phyloP scores from a whole-genome alignment of 1,140 invertebrate genomes.

The Druon quercuslanigerum region DNA sequence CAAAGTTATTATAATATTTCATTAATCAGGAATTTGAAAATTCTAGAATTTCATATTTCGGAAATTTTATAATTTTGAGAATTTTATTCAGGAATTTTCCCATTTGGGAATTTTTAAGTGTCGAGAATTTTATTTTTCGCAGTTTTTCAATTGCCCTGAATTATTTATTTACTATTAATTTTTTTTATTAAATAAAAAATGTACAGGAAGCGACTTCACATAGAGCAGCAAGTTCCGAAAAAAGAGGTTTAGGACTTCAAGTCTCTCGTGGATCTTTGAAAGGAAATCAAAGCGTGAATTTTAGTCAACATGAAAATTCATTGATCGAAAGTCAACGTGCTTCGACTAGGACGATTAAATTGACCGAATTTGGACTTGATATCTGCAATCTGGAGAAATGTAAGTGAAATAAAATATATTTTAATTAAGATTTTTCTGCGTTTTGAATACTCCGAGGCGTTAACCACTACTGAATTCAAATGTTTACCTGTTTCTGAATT shows the following conservation, averaged over 20 bases:
- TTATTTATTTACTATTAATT: too few species aligned
- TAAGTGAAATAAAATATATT: neutral
- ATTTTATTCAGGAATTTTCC: too few species aligned
- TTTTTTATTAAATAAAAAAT: neutral
- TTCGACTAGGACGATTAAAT: neutral
- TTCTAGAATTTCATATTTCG: too few species aligned
- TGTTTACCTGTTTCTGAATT: too few species aligned
- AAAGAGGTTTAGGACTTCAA: neutral
- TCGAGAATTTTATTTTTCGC: too few species aligned
- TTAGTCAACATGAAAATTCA: neutral
- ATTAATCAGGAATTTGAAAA: too few species aligned
- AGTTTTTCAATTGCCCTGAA: too few species aligned
- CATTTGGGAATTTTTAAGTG: too few species aligned
- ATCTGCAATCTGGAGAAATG: slow-evolving; percentile 2
- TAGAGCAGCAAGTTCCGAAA: neutral
- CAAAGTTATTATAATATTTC: too few species aligned
- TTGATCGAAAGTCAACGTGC: neutral
- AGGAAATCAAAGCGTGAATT: slow-evolving; percentile 10
- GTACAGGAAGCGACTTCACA: neutral
- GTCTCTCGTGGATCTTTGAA: neutral
- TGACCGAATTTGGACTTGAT: slow-evolving; percentile 17
- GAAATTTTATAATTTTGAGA: too few species aligned
- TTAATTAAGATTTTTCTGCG: neutral
- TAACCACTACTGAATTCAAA: too few species aligned
- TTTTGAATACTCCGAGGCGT: too few species aligned